Base-by-base conservation (phyloP, 2,113 vertebrate genomes). In the Aleadryas rufinucha region DNA sequence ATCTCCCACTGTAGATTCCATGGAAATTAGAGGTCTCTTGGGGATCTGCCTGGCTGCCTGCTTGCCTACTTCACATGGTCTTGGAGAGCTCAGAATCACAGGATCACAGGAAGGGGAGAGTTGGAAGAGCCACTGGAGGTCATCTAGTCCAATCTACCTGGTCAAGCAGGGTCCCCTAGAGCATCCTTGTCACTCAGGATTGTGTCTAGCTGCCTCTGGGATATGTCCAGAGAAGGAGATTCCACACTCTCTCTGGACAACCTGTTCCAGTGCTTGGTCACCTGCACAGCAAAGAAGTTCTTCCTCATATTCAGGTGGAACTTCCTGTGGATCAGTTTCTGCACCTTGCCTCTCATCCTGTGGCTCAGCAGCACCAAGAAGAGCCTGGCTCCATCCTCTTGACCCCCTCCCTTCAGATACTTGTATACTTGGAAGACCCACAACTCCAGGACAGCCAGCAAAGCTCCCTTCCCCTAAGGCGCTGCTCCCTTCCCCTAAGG, bases 261-360 rank as follows among this genome's bases (percentile, higher is more conserved):
- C 14, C n/a, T 21, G 6, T 59, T 50, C 28, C 37, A 45, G 37
- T 8, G 23, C 13, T 28, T 0, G 0, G 33, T 28, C 68, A 44
- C 23, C 21, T 52, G 16, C 44, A 52, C 27, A 82, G 28, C 19
- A 45, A 66, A 31, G 28, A 61, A 41, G 10, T 37, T 49, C 31
- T 49, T 69, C 41, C 30, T 69, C 41, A 19, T 18, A 7, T 8
- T 69, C 1, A 0, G 35, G 20, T 54, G 22, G 26, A 27, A 35
- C 26, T 23, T 35, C 17, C 70, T 13, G 20, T 42, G 41, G 20
- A 68, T 39, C 39, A 23, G 41, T 61, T 42, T 61, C 30, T 68
- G n/a, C 45, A 5, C 13, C 17, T 47, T 49, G 4, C 30, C 41
- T 35, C 79, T 27, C 27, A 18, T 31, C 26, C 41, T 35, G 8